Conservation (phyloP, 2,797 vertebrate species). For the Odontamblyopus rebecca region DNA sequence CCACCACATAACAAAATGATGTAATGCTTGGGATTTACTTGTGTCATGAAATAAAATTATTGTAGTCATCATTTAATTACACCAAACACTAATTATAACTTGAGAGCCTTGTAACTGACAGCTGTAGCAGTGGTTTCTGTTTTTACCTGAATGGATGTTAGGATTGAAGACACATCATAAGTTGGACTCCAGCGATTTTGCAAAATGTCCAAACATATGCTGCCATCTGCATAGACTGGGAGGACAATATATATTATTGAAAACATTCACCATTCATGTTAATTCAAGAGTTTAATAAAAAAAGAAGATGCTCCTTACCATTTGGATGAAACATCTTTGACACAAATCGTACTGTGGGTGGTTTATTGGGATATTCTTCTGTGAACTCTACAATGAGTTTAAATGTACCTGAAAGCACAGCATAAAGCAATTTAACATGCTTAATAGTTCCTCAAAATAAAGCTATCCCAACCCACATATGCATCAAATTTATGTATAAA, state of each 20-base stretch:
- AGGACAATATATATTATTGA: constrained; percentile 20
- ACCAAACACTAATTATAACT: no score
- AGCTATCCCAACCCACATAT: no score
- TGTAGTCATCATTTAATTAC: no score
- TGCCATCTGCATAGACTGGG: constrained; percentile 96
- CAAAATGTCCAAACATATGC: constrained; percentile 99
- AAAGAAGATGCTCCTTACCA: constrained; percentile 73
- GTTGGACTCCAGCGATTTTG: constrained; percentile 99
- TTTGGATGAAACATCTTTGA: constrained; percentile 99
- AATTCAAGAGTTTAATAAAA: not conserved
- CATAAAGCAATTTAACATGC: not conserved
- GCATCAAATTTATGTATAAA: not conserved
- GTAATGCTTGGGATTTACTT: no score
- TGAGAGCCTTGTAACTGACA: no score
- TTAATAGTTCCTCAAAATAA: not conserved
- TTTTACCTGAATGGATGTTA: constrained; percentile 97
- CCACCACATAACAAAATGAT: not conserved
- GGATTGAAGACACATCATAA: constrained; percentile 97
- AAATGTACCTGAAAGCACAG: constrained; percentile 87
- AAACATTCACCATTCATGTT: no score
- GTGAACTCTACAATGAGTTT: constrained; percentile 99
- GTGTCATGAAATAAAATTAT: no score
- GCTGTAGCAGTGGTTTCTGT: not conserved
- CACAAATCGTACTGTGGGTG: constrained; percentile 97
- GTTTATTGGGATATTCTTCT: constrained; percentile 99